A percentile compares a stretch with the other conserved stretches of the same genome.
Evolutionary conservation across 2,888 invertebrate species (phyloP).

Genomic region (Tillus elongatus): DNA sequence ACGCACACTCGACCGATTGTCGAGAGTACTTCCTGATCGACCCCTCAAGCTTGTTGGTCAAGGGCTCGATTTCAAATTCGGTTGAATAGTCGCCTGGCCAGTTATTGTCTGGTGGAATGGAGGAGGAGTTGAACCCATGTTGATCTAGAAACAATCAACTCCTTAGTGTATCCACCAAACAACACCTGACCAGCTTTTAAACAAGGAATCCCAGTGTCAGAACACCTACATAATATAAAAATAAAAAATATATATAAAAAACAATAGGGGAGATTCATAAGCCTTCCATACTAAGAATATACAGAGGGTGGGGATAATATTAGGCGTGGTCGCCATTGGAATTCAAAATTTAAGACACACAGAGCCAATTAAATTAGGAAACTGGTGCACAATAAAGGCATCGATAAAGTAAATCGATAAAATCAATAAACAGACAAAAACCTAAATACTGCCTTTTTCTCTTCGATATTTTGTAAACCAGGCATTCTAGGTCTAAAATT

Average conservation of each 20-base stretch:
- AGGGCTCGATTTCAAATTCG: conserved; percentile 21
- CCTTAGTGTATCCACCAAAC: conserved; percentile 28
- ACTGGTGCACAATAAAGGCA: too few species aligned
- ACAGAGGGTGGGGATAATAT: neutral
- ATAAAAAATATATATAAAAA: too few species aligned
- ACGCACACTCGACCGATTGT: conserved; percentile 42
- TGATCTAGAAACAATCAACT: conserved; percentile 28
- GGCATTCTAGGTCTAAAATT: too few species aligned
- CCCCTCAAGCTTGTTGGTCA: conserved; percentile 20
- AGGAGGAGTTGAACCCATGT: conserved; percentile 19
- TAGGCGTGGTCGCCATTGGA: too few species aligned
- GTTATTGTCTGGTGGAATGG: conserved; percentile 27
- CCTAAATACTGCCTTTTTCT: too few species aligned
- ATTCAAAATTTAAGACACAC: too few species aligned
- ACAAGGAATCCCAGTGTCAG: conserved; percentile 16
- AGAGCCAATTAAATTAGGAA: too few species aligned
- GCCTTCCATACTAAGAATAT: neutral
- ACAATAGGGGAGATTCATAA: neutral
- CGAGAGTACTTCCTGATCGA: conserved; percentile 41
- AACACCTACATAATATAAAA: too few species aligned
- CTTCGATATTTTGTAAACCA: too few species aligned
- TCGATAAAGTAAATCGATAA: too few species aligned
- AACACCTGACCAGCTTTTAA: conserved; percentile 20
- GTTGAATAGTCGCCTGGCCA: conserved; percentile 14
- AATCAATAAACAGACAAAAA: too few species aligned